Evolutionary conservation across 2,113 vertebrate genomes (phyloP).

Genomic region (Myiopsitta monachus): DNA sequence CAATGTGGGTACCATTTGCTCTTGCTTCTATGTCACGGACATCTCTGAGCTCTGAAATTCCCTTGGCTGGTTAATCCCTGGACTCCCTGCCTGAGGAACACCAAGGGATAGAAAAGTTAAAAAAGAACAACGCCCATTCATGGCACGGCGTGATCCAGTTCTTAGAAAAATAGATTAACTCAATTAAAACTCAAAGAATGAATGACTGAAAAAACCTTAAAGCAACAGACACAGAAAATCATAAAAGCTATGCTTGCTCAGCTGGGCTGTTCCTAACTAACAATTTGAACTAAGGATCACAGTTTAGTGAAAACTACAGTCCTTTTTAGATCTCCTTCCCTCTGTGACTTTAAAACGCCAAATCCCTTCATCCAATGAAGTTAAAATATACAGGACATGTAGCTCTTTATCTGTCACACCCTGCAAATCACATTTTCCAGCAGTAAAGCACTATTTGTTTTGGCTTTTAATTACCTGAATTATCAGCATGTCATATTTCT

Average conservation of each 20-base stretch:
- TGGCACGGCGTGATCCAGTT: neutral
- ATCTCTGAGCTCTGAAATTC: neutral
- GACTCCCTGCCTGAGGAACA: neutral
- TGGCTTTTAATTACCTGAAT: conserved; percentile 65
- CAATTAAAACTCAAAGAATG: neutral
- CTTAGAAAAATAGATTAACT: neutral
- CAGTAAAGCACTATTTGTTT: conserved; percentile 53
- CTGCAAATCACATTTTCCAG: conserved; percentile 57
- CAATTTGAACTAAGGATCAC: neutral
- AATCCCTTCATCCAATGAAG: conserved; percentile 1
- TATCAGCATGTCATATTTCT: conserved; percentile 60
- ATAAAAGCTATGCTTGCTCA: neutral
- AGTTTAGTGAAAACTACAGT: neutral
- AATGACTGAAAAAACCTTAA: neutral
- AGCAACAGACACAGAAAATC: neutral
- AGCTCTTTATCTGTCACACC: conserved; percentile 40
- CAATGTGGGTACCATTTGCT: neutral
- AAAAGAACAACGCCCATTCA: neutral
- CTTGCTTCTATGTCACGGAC: neutral
- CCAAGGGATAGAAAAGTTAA: neutral
- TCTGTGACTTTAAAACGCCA: neutral
- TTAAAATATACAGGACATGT: neutral
- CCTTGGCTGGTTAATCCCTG: neutral
- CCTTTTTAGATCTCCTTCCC: neutral
- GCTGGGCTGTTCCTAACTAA: neutral